Evolutionary conservation across 2,113 vertebrate genomes (phyloP), one percentile per base, ranked within the genome.

Genomic region (Varanus salvator): DNA sequence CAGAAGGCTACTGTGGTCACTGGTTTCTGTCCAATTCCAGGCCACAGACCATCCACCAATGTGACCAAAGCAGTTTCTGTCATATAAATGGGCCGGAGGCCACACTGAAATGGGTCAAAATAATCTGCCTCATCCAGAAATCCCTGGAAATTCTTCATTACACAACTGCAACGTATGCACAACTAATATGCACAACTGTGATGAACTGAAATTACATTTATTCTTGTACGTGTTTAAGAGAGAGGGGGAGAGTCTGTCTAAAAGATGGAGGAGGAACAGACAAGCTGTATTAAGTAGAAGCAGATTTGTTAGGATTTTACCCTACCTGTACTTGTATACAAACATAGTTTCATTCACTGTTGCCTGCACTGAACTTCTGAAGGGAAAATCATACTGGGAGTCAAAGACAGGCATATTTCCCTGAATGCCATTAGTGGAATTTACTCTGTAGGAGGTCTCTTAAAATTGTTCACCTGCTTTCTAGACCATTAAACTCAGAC

Each of bases 401-500:
- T 8, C 2, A 91, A 90, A 72, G 52, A 76, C 19, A 71, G 27
- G 29, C 78, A 86, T 87, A 78, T 83, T 83, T 90, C 72, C 34
- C 44, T 54, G 78, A 87, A 27, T 19, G 1, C 86, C 76, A 48
- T 95, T 92, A 86, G 60, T 83, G 23, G 23, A 81, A 48, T 78
- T 38, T 25, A 1, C 69, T 94, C 57, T 17, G 17, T 6, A 86
- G 48, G 8, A 95, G 82, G 94, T 87, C 66, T 95, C 68, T 76
- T 90, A 60, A 81, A 82, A 91, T 71, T 71, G 31, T 83, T 93
- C 0, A 0, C 75, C 89, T 93, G 92, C 75, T 95, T 95, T 93
- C 93, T 92, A 84, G 85, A 25, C 91, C 76, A 93, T 95, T 95
- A 95, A 95, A 52, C 84, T 90, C 85, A 94, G 78, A 89, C 1